Percentiles rank a stretch among this genome's conserved stretches.
phyloP scores from a whole-genome alignment of 2,113 vertebrate genomes.

The Castor canadensis region DNA sequence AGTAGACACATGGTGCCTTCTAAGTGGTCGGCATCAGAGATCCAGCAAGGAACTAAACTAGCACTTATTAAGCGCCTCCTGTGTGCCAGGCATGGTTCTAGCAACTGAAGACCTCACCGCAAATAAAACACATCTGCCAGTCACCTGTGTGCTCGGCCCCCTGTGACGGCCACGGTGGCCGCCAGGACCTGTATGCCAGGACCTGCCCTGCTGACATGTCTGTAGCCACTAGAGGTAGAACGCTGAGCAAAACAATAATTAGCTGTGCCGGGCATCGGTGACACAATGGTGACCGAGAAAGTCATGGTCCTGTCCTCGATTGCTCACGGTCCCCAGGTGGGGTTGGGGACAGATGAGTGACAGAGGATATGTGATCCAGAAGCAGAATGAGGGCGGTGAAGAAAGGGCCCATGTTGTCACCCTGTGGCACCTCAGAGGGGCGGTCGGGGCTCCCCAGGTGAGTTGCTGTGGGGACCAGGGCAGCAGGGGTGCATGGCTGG shows the following conservation, averaged over 20 bases:
- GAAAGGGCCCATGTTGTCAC: too few relatives aligned
- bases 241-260: neutral
- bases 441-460: too few relatives aligned
- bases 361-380: neutral
- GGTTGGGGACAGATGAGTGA: neutral
- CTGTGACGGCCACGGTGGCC: too few relatives aligned
- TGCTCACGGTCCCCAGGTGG: too few relatives aligned
- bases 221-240: neutral
- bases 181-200: neutral
- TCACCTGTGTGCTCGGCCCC: too few relatives aligned
- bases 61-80: neutral
- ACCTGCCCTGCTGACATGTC: neutral
- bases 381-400: neutral
- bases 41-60: neutral
- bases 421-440: neutral
- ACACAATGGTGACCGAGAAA: neutral
- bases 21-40: neutral
- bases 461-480: neutral
- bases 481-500: neutral
- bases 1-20: neutral
- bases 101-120: neutral
- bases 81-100: neutral
- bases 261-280: neutral
- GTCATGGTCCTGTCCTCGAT: neutral
- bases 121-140: neutral